Percentiles rank a stretch among this genome's conserved stretches.
These are phyloP conservation scores for Dicaeum eximium DNA, from an alignment of 2,113 vertebrate genomes.

Conservation along the genomic window DNA sequence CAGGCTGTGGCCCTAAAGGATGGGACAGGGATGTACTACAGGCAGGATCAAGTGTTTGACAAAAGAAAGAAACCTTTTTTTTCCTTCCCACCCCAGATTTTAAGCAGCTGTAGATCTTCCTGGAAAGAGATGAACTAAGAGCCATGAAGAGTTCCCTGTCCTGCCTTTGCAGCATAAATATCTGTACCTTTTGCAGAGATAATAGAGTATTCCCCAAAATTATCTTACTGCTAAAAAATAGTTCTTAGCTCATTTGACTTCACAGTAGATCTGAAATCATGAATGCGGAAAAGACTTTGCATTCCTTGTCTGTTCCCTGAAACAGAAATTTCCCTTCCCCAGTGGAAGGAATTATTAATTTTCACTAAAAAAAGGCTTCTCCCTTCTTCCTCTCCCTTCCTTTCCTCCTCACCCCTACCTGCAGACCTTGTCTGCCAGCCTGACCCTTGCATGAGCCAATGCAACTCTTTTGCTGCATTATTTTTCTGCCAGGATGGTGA, in stretches of 20 bases:
- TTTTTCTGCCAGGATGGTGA: not conserved
- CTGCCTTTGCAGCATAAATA: not conserved
- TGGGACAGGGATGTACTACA: not conserved
- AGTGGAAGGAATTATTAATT: not conserved
- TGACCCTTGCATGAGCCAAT: not conserved
- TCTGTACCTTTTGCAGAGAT: not conserved
- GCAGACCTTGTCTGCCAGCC: not conserved
- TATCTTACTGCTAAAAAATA: not conserved
- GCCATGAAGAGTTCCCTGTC: not conserved
- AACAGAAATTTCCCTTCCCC: not conserved
- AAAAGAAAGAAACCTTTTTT: not conserved
- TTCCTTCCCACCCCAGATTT: rapidly evolving
- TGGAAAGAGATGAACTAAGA: not conserved
- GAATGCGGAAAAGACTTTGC: not conserved
- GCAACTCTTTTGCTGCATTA: not conserved
- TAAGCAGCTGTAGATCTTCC: not conserved
- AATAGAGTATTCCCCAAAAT: not conserved
- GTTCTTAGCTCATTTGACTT: not conserved
- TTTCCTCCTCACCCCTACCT: not conserved
- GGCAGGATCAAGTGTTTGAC: not conserved
- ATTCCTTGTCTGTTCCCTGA: not conserved
- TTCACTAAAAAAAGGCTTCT: not conserved
- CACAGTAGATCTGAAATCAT: not conserved
- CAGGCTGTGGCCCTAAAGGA: not conserved
- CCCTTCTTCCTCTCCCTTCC: not conserved